A percentile compares a stretch with the other conserved stretches of the same genome.
Conservation (phyloP, 2,888 invertebrate genomes). For the Xestia ashworthii region DNA sequence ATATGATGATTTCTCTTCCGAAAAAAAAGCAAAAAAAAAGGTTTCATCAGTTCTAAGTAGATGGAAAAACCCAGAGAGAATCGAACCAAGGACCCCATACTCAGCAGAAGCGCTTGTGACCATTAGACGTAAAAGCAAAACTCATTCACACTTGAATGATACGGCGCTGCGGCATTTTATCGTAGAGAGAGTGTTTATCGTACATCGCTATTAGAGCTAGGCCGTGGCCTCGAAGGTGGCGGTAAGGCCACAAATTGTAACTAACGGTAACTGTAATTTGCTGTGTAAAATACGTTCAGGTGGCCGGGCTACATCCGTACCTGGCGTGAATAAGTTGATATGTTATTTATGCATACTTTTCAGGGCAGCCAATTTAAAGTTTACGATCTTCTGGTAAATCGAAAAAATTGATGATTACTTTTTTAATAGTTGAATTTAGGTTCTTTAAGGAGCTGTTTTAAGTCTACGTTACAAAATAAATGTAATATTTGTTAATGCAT, state of each 20-base stretch:
- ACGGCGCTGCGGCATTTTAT: constrained; percentile 45
- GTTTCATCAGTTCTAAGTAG: too few relatives aligned
- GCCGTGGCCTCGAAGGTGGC: constrained; percentile 47
- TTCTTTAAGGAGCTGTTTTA: too few relatives aligned
- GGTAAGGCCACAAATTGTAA: constrained; percentile 45
- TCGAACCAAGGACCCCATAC: neutral
- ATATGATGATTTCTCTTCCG: too few relatives aligned
- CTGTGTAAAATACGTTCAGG: constrained; percentile 6
- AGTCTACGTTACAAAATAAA: too few relatives aligned
- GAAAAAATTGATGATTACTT: too few relatives aligned
- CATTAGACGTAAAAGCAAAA: constrained; percentile 33
- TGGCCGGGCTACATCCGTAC: neutral
- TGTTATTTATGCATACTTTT: too few relatives aligned
- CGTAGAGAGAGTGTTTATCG: constrained; percentile 54
- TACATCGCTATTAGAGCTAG: constrained; percentile 57
- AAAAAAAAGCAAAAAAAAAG: too few relatives aligned
- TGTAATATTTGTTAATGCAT: too few relatives aligned
- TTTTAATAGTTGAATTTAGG: too few relatives aligned
- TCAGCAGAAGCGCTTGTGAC: neutral
- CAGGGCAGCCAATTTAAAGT: too few relatives aligned
- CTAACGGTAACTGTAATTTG: constrained; percentile 31
- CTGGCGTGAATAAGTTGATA: too few relatives aligned
- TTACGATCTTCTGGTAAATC: too few relatives aligned
- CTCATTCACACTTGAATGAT: constrained; percentile 58
- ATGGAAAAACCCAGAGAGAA: neutral